Evolutionary conservation across 2,797 vertebrate genomes (phyloP), one percentile per base, ranked within the genome.

Genomic region (Sternarchorhynchus goeldii): DNA sequence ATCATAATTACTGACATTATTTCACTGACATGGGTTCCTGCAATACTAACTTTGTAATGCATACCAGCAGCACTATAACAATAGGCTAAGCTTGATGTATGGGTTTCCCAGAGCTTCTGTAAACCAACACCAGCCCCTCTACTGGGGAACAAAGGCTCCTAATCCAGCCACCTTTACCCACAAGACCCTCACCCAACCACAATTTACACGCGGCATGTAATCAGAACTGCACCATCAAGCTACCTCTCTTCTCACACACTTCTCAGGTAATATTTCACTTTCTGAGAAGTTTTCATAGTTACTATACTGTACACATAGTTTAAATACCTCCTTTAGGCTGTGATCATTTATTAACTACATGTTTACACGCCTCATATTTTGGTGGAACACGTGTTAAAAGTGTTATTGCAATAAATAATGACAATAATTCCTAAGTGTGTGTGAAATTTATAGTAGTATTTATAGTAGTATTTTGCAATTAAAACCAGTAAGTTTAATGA

Each of bases 121-220:
- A 91, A 92, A 82, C 86, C 82, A 88, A 90, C 88, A 89, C 90
- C 87, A 72, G 79, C 64, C 77, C 82, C 62, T 85, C 68, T 60
- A 77, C 70, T 31, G 21, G 16, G 65, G 83, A 85, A 85, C 87
- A 92, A 91, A 90, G 85, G 84, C 76, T n/a, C 39, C 8, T 10
- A 81, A 82, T 78, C 77, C 79, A 79, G 73, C 79, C 55, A 60
- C 77, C 75, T 80, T 83, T 68, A 86, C 82, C 77, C 81, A 73
- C 76, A 82, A 89, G 80, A 88, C 85, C 64, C 55, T 56, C 25
- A 6, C n/a, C n/a, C n/a, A n/a, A n/a, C n/a, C 86, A 83, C 85
- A 86, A 56, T 79, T 65, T 59, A 87, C 84, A 89, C 80, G 84
- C 74, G 84, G 81, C 87, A 88, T 86, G 85, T 75, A 83, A 84